Conservation (phyloP, 2,113 vertebrate species). For the Tachysurus fulvidraco region DNA sequence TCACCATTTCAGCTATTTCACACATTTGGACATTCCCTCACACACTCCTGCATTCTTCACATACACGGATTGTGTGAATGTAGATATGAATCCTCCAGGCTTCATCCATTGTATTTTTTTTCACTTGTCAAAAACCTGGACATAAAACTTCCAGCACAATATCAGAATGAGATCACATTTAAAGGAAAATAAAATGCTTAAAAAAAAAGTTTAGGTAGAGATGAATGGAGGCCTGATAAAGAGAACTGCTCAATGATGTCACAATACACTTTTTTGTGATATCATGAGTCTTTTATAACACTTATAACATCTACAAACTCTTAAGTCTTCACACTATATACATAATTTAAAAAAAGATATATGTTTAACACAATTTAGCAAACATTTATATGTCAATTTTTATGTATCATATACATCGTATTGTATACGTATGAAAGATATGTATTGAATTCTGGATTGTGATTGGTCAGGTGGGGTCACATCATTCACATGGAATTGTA, state of each 20-base stretch:
- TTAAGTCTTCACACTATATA: not conserved
- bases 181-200: not conserved
- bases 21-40: slow-evolving; percentile 3
- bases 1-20: slow-evolving; percentile 11
- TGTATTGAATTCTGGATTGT: not conserved
- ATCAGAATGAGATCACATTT: slow-evolving; percentile 1
- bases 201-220: not conserved
- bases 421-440: not conserved
- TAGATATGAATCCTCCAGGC: slow-evolving; percentile 23
- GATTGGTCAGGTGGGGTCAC: not conserved
- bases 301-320: not conserved
- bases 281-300: not conserved
- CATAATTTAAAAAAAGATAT: not conserved
- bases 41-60: slow-evolving; percentile 30
- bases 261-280: not conserved
- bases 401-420: not conserved
- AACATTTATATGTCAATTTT: too few species aligned
- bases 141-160: not conserved
- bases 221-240: not conserved
- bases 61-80: slow-evolving; percentile 50
- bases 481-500: not conserved
- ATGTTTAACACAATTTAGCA: not conserved
- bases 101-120: slow-evolving; percentile 36
- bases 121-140: slow-evolving; percentile 41
- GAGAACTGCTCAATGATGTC: not conserved